phyloP scores from a whole-genome alignment of 2,797 vertebrate genomes.

The Benthosema pterotum region DNA sequence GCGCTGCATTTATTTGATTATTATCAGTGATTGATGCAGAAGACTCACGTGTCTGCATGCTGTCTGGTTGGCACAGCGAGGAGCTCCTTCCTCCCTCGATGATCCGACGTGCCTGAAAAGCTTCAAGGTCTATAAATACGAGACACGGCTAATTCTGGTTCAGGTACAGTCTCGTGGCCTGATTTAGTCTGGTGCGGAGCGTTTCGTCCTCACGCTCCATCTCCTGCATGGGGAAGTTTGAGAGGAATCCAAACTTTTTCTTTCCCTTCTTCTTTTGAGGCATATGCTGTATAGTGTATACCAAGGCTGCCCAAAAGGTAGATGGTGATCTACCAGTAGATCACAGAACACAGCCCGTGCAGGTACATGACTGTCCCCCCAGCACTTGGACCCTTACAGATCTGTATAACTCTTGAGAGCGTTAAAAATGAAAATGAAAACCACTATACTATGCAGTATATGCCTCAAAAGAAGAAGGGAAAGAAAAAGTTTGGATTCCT shows the following conservation, averaged over 20 bases:
- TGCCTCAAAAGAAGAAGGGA: constrained; percentile 22
- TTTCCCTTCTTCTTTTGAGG: constrained; percentile 16
- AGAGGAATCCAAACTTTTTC: constrained; percentile 46
- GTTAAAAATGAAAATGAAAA: too few relatives aligned
- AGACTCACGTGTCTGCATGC: too few relatives aligned
- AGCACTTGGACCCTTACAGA: too few relatives aligned
- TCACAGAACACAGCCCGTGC: too few relatives aligned
- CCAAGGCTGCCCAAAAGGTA: too few relatives aligned
- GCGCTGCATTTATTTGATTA: too few relatives aligned
- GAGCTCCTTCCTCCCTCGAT: constrained; percentile 16
- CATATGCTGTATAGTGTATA: constrained; percentile 7
- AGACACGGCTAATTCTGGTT: constrained; percentile 28
- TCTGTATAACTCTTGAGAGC: too few relatives aligned
- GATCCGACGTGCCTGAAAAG: constrained; percentile 17
- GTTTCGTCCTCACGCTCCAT: constrained; percentile 20
- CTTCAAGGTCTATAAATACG: constrained; percentile 19
- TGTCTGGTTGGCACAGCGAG: constrained; percentile 15
- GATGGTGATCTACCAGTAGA: too few relatives aligned
- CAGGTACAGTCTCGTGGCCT: constrained; percentile 32
- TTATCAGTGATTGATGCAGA: too few relatives aligned
- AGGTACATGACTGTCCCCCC: too few relatives aligned
- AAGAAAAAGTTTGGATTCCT: constrained; percentile 45
- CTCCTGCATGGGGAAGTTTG: constrained; percentile 31
- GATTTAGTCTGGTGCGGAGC: constrained; percentile 27
- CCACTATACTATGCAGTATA: too few relatives aligned